Percentiles rank a stretch among this genome's conserved stretches.
Evolutionary conservation across 2,797 vertebrate genomes (phyloP).

Genomic region (Aeoliscus strigatus): DNA sequence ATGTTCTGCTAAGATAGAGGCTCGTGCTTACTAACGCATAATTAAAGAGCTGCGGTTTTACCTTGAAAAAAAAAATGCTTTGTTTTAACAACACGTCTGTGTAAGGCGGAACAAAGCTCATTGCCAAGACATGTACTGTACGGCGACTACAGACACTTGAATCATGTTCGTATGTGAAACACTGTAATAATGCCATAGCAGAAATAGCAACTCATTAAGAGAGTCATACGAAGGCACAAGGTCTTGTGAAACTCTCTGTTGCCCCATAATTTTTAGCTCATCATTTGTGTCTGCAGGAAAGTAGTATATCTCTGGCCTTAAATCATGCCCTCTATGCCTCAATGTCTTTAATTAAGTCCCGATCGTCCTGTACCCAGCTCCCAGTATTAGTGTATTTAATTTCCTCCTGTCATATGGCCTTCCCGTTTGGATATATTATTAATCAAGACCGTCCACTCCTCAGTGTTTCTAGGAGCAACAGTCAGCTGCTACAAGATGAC

Average conservation of each 20-base stretch:
- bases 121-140: conserved; percentile 39
- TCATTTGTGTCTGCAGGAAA: conserved; percentile 61
- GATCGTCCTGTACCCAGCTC: conserved; percentile 63
- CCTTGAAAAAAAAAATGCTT: conserved; percentile 7
- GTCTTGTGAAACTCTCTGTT: conserved; percentile 55
- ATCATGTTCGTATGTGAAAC: conserved; percentile 50
- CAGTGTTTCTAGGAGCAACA: conserved; percentile 48
- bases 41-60: conserved; percentile 35
- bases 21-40: conserved; percentile 24
- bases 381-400: conserved; percentile 76
- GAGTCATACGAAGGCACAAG: conserved; percentile 56
- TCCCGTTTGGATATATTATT: conserved; percentile 76
- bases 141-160: conserved; percentile 51
- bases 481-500: conserved; percentile 42
- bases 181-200: conserved; percentile 60
- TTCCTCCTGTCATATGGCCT: conserved; percentile 74
- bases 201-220: conserved; percentile 67
- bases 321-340: conserved; percentile 66
- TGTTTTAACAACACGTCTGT: conserved; percentile 27
- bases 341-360: conserved; percentile 78
- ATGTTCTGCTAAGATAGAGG: conserved; percentile 16
- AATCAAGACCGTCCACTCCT: conserved; percentile 63
- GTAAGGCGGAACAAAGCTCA: conserved; percentile 27
- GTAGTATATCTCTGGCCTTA: conserved; percentile 64
- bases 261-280: conserved; percentile 60